phyloP scores from a whole-genome alignment of 1,140 invertebrate genomes.

The Heliothis virescens region DNA sequence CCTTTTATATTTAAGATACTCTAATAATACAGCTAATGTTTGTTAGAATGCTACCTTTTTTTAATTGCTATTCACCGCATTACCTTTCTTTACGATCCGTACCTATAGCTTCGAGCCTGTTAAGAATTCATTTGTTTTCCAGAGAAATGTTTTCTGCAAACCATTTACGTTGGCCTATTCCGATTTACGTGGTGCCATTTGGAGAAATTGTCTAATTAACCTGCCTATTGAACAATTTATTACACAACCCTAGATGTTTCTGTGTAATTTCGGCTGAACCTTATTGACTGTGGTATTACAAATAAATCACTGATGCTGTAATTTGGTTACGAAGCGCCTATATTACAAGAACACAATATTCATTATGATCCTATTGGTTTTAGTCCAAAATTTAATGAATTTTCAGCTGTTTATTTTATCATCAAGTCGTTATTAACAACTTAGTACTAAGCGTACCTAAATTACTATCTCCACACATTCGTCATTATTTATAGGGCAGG shows the following conservation, averaged over 20 bases:
- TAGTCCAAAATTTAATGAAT: neutral
- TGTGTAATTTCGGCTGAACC: constrained; percentile 68
- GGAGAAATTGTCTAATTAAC: constrained; percentile 79
- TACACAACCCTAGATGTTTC: constrained; percentile 65
- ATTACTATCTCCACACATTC: too few species aligned
- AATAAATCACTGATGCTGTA: constrained; percentile 66
- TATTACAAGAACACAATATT: constrained; percentile 36
- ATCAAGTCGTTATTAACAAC: too few species aligned
- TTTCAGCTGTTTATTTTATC: neutral
- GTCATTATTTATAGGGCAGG: too few species aligned
- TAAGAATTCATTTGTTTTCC: constrained; percentile 66
- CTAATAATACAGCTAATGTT: constrained; percentile 30
- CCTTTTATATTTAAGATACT: constrained; percentile 1
- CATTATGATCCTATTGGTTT: constrained; percentile 32
- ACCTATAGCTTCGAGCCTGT: constrained; percentile 48
- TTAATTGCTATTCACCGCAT: constrained; percentile 39
- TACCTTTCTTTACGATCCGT: constrained; percentile 43
- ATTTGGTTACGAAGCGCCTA: constrained; percentile 44
- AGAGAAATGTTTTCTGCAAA: constrained; percentile 56
- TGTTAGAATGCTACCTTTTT: constrained; percentile 20
- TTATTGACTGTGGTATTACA: constrained; percentile 70
- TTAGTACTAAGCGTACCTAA: too few species aligned
- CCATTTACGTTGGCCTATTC: constrained; percentile 60
- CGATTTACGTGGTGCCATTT: constrained; percentile 73
- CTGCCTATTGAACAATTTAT: constrained; percentile 78